Base-by-base conservation (phyloP, 2,797 vertebrate species). In the Leuciscus waleckii region DNA sequence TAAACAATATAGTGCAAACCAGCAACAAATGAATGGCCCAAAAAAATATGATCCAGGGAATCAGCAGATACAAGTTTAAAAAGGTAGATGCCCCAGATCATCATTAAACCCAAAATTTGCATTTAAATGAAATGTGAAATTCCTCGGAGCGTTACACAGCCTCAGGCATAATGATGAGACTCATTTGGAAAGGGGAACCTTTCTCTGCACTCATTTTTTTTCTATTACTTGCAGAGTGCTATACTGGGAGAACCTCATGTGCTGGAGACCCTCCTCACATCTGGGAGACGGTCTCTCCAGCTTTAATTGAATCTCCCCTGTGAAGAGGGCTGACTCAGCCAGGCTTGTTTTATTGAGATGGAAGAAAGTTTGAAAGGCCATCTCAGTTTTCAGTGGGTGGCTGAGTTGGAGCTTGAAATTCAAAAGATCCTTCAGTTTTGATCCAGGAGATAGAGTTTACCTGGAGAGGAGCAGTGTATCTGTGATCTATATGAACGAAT, bases 51-150 rank as follows among this genome's bases (percentile, higher is more conserved):
- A 75, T 17, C 35, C 75, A 61, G 37, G 35, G 37, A 84, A 49
- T 35, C 39, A 8, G 41, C 39, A 67, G 19, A 61, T 39, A 67
- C 61, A 23, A n/a, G 51, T 51, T 49, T 65, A 79, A 86, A 86
- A 74, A 56, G 71, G 65, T 61, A 79, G 63, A 79, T 85, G 58
- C 73, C 81, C 77, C 49, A 85, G 85, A 89, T 86, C 43, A 83
- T 89, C 71, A 86, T 90, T 86, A 90, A 85, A 86, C 69, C 58
- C 54, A 75, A 79, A 76, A 90, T 91, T 87, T 88, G 79, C 85
- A 89, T 89, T 88, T 88, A 85, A 90, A 89, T 89, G 63, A 87
- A 87, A 89, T 63, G 63, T 82, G 74, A 86, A 86, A 77, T 81
- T 51, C 54, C 63, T 79, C 7, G 1, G 77, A 71, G 58, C 74